Conservation (phyloP, 2,113 vertebrate species). For the Butorides virescens region DNA sequence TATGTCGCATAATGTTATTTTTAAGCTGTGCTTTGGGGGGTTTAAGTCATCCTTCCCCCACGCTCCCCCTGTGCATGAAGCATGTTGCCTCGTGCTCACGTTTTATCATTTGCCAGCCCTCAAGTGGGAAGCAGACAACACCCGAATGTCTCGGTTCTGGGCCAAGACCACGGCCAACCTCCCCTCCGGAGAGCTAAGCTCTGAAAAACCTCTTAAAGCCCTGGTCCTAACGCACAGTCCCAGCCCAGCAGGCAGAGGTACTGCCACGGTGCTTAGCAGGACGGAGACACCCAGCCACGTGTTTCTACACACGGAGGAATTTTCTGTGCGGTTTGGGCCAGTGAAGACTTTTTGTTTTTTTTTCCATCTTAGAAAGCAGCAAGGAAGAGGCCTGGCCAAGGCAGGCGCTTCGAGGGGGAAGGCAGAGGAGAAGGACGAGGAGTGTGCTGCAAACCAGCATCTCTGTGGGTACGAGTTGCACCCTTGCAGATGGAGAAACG, state of each 20-base stretch:
- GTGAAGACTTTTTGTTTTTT: background rate
- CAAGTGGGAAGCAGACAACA: background rate
- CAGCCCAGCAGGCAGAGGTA: background rate
- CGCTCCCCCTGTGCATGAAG: background rate
- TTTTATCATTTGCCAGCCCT: background rate
- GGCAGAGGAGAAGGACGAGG: background rate
- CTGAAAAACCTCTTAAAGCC: background rate
- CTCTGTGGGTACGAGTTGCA: accelerated
- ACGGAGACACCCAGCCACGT: background rate
- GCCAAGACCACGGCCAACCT: background rate
- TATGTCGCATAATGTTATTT: background rate
- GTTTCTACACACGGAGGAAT: background rate
- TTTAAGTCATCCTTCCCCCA: background rate
- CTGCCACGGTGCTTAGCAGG: background rate
- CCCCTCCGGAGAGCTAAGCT: background rate
- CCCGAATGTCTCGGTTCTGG: background rate
- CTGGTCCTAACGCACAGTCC: accelerated
- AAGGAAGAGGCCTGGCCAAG: background rate
- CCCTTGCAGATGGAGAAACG: background rate
- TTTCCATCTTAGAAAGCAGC: background rate
- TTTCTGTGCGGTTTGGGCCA: background rate
- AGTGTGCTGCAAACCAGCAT: background rate
- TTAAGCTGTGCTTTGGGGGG: background rate
- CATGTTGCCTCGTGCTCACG: accelerated
- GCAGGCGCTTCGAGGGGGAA: background rate